Evolutionary conservation across 2,888 invertebrate species (phyloP).

Genomic region (Polia nebulosa): DNA sequence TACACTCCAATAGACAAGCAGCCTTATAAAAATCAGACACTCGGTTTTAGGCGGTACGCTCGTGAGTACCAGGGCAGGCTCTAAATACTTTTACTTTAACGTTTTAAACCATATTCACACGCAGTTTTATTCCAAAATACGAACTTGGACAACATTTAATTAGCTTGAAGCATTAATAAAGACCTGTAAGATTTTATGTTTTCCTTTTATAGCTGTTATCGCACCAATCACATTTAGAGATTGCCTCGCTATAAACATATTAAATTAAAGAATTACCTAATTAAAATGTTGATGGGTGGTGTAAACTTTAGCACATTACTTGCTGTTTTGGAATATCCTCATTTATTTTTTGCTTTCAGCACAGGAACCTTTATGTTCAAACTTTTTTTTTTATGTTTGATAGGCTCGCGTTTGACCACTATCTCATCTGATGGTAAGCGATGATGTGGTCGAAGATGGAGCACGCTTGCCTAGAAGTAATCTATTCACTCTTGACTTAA

Average conservation of each 20-base stretch:
- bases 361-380: background rate
- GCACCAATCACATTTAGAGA: constrained; percentile 1
- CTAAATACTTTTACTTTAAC: too few relatives aligned
- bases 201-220: background rate
- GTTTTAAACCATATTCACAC: background rate
- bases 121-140: background rate
- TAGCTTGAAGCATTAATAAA: background rate
- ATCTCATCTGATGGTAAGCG: too few relatives aligned
- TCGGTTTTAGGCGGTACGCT: too few relatives aligned
- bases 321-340: background rate
- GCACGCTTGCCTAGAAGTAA: too few relatives aligned
- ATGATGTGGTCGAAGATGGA: too few relatives aligned
- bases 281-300: background rate
- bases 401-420: too few relatives aligned
- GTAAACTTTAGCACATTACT: background rate
- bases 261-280: background rate
- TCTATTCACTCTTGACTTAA: too few relatives aligned
- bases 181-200: background rate
- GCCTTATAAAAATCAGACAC: too few relatives aligned
- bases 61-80: too few relatives aligned
- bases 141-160: background rate
- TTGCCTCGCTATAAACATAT: background rate
- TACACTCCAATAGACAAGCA: too few relatives aligned
- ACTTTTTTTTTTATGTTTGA: too few relatives aligned
- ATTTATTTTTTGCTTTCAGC: background rate